A percentile compares a stretch with the other conserved stretches of the same genome.
Conservation (phyloP, 2,888 invertebrate species). For the Melieria picta region DNA sequence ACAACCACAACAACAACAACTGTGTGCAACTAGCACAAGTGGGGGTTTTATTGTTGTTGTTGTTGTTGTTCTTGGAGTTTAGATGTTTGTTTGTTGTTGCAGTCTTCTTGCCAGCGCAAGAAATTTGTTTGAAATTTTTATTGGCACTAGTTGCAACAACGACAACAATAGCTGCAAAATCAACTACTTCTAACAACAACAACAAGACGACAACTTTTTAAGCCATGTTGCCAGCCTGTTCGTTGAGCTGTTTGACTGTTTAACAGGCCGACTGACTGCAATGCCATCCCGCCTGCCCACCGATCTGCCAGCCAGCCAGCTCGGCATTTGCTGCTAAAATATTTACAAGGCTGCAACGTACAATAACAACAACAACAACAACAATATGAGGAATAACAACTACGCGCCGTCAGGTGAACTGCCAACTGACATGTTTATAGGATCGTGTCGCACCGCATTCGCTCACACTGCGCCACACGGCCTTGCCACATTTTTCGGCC, state of each 20-base stretch:
- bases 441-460: too few species aligned
- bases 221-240: constrained; percentile 5
- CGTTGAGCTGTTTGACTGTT: constrained; percentile 7
- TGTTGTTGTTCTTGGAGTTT: not conserved
- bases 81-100: not conserved
- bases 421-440: too few species aligned
- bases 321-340: constrained; percentile 12
- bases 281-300: not conserved
- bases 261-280: constrained; percentile 14
- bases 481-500: not conserved
- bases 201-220: not conserved
- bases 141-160: constrained; percentile 10
- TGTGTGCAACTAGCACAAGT: not conserved
- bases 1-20: not conserved
- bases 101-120: not conserved
- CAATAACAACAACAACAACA: constrained; percentile 2
- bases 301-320: constrained; percentile 2
- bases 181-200: too few species aligned
- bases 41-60: not conserved
- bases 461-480: constrained; percentile 7
- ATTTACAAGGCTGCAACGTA: constrained; percentile 14
- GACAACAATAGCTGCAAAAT: not conserved
- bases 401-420: not conserved
- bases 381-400: not conserved
- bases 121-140: constrained; percentile 7